Base-by-base conservation (phyloP, 2,888 invertebrate species). In the Meghimatium bilineatum region DNA sequence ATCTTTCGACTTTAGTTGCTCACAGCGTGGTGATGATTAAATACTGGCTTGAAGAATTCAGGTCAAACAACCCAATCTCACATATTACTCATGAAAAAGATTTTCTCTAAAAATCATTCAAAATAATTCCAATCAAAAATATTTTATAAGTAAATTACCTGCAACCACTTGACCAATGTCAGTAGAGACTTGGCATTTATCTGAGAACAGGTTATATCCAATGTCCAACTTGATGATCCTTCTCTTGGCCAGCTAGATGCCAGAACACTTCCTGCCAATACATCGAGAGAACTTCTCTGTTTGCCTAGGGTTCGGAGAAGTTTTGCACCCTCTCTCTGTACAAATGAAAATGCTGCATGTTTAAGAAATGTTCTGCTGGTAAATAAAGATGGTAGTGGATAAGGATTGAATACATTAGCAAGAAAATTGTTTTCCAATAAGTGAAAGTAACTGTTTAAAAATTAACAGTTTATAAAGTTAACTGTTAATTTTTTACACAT, bases 91-190 rank as follows among this genome's bases (percentile, higher is more conserved):
- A n/a, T n/a, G n/a, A n/a, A n/a, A n/a, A n/a, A n/a, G n/a, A n/a
- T n/a, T n/a, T n/a, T n/a, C n/a, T n/a, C n/a, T n/a, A n/a, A n/a
- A n/a, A n/a, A n/a, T n/a, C n/a, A n/a, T n/a, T n/a, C n/a, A n/a
- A n/a, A n/a, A n/a, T n/a, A n/a, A n/a, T n/a, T n/a, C n/a, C n/a
- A n/a, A n/a, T n/a, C n/a, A n/a, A n/a, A n/a, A n/a, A 67, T 32
- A 71, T 1, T 38, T 71, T 81, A 52, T 34, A 36, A 44, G n/a
- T 34, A n/a, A 80, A 29, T 63, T n/a, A 85, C 85, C 89, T 92
- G 92, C 38, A 92, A 82, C 94, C 94, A 94, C 85, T 92, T 91
- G 32, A 92, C 92, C 49, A 93, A 85, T 8, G 93, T 93, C 69
- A 94, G 86, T 72, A 94, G 86, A 1, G 94, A 93, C 84, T 92